Evolutionary conservation across 2,888 invertebrate genomes (phyloP), one percentile per base, ranked within the genome.

Genomic region (Volucella inflata): DNA sequence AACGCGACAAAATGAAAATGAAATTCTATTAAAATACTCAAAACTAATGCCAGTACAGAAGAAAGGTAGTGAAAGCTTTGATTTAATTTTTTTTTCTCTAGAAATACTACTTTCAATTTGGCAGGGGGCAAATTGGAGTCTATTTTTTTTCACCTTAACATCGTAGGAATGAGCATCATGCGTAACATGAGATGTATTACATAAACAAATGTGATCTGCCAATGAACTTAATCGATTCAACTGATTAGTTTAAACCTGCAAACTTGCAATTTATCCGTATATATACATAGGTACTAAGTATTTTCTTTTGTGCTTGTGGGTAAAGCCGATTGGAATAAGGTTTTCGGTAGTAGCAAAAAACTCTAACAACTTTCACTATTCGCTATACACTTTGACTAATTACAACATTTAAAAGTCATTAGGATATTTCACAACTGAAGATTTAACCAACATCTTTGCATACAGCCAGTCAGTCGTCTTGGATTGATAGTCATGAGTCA

Each of bases 361-460:
- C 8, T 77, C 53, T 11, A 21, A 44, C 17, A 44, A 77, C 68
- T 77, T 77, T 77, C 53, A 51, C 60, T 40, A 8, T 4, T 38
- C 36, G 21, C 59, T 50, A 60, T 77, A 44, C 53, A 21, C 55
- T 77, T 51, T 72, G 51, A 16, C 17, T 79, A 72, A 72, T 65
- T 51, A 71, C 64, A 79, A 65, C 65, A 72, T 79, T 64, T 72
- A 79, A 79, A 79, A 79, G 78, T 17, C 78, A 79, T 79, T 79
- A 79, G 50, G 65, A 12, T 38, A 65, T 79, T 79, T 79, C 51
- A 71, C 16, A 65, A 65, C 64, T 14, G 17, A 2, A 42, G 8
- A 36, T 55, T 38, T 57, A 38, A 14, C 48, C 36, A 17, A 64
- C 8, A 64, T 64, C 50, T 64, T 12, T 64, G 38, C 48, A 50